A percentile compares a stretch with the other conserved stretches of the same genome.
Evolutionary conservation across 2,113 vertebrate genomes (phyloP).

Genomic region (Motacilla tschutschensis): DNA sequence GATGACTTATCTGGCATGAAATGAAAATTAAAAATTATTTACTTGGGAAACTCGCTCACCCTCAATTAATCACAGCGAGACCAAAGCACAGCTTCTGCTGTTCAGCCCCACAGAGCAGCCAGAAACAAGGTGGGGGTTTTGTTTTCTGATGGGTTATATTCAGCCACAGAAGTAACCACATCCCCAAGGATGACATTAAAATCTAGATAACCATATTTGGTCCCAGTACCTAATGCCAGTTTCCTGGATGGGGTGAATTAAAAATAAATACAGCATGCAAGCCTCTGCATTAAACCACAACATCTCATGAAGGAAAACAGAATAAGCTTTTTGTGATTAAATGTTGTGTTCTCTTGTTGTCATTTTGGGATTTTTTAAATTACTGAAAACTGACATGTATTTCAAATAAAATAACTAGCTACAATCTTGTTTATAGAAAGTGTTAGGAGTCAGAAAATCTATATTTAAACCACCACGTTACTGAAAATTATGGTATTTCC

Average conservation of each 20-base stretch:
- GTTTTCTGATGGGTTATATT: neutral
- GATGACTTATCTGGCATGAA: neutral
- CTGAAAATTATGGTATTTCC: neutral
- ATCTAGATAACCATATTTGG: rapidly evolving
- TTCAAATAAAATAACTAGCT: neutral
- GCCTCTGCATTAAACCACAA: neutral
- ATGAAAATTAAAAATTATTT: neutral
- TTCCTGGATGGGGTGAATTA: neutral
- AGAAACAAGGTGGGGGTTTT: rapidly evolving
- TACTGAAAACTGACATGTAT: neutral
- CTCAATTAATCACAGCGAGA: neutral
- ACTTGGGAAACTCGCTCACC: rapidly evolving
- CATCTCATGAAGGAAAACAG: neutral
- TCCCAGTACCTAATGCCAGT: neutral
- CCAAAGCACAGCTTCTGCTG: neutral
- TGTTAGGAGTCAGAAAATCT: neutral
- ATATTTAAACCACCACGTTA: rapidly evolving
- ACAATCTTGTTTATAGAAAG: neutral
- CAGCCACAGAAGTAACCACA: neutral
- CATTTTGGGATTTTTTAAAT: neutral
- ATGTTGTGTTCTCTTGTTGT: neutral
- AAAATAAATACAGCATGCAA: neutral
- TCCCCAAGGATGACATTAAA: neutral
- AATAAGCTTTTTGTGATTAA: neutral
- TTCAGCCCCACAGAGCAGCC: rapidly evolving